phyloP scores from a whole-genome alignment of 2,113 vertebrate genomes.

The Numida meleagris region DNA sequence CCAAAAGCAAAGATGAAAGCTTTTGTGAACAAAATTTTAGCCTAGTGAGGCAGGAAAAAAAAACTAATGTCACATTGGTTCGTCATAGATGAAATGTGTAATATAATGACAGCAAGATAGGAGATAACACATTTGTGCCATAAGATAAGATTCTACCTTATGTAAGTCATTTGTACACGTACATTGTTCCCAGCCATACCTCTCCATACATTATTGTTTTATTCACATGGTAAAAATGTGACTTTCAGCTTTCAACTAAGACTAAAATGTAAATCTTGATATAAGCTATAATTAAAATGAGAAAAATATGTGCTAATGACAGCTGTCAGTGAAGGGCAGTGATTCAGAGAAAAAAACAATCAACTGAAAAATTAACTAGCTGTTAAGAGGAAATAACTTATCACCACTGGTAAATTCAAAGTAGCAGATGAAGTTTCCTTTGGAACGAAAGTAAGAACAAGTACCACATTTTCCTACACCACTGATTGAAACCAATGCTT shows the following conservation, averaged over 20 bases:
- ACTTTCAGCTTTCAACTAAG: slow-evolving; percentile 10
- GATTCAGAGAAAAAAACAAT: slow-evolving; percentile 53
- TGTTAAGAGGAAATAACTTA: slow-evolving; percentile 31
- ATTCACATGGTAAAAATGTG: slow-evolving; percentile 26
- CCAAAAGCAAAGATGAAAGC: not conserved
- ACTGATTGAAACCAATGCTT: not conserved
- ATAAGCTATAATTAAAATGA: slow-evolving; percentile 48
- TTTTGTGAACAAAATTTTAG: not conserved
- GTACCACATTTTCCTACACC: not conserved
- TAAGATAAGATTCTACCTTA: not conserved
- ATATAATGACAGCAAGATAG: not conserved
- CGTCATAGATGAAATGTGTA: not conserved
- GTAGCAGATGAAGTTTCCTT: not conserved
- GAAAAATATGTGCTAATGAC: not conserved
- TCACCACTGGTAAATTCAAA: not conserved
- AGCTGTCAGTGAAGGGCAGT: slow-evolving; percentile 4
- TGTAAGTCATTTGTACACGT: not conserved
- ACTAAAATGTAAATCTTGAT: slow-evolving; percentile 19
- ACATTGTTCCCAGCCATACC: slow-evolving; percentile 5
- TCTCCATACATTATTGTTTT: slow-evolving; percentile 40
- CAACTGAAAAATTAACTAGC: slow-evolving; percentile 49
- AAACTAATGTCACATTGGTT: not conserved
- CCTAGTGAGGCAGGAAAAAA: not conserved
- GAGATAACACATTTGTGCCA: not conserved
- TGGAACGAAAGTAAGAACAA: not conserved